Evolutionary conservation across 2,888 invertebrate genomes (phyloP), one percentile per base, ranked within the genome.

Genomic region (Theodoxus fluviatilis): DNA sequence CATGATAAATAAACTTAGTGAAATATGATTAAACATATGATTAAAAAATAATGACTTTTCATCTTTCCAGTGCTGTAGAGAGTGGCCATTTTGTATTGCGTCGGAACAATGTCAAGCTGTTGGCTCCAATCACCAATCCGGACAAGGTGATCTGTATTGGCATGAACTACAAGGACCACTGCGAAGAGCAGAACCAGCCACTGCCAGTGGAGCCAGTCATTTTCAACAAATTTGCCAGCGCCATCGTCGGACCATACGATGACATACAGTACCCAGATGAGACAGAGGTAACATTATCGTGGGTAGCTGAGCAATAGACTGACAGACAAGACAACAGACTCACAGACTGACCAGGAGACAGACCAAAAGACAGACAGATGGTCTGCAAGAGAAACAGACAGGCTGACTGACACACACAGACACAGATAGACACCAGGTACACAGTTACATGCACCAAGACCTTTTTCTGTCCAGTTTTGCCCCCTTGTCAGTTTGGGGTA

Each of bases 121-220:
- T 81, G 35, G 90, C 95, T 0, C 95, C 96, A 0, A 90, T 96
- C 25, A 90, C 90, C 1, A 91, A 91, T 35, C 92, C 94, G 71
- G 94, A 94, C 81, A 96, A 96, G 87, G 90, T 96, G 0, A 90
- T 93, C 0, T 95, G 95, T 82, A 91, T 95, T 18, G 94, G 94
- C 0, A 89, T 95, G 72, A 96, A 96, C 87, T 96, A 96, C 87
- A 89, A 89, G 68, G 95, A 94, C 52, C 95, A 95, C 81, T 95
- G 95, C 80, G 89, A 91, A 67, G 95, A 96, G 83, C 94, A 94
- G 84, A 92, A 93, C 28, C 84, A 92, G 22, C 90, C 91, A 0
- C 88, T 91, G 1, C 94, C 94, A 0, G 89, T 89, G 25, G 92
- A 93, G 74, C 96, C 96, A 0, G 92, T 94, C 84, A 91, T 95